Conservation (phyloP, 2,113 vertebrate species). For the Coryphaenoides rupestris region DNA sequence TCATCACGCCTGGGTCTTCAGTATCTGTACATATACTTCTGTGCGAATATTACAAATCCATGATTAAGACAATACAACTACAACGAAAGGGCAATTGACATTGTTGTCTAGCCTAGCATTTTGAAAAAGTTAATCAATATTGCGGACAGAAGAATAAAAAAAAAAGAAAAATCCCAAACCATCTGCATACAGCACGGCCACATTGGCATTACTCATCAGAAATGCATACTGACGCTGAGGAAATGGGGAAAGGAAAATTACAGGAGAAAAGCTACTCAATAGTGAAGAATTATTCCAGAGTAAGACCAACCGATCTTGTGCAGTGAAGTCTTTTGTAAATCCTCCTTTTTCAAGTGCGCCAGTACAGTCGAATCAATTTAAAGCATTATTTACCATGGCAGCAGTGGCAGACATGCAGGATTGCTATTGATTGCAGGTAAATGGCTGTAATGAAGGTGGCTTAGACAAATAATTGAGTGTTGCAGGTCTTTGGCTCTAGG, state of each 20-base stretch:
- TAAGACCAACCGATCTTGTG: constrained; percentile 34
- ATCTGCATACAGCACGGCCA: constrained; percentile 26
- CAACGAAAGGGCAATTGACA: constrained; percentile 56
- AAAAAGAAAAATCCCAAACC: no score
- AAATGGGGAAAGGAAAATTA: constrained; percentile 31
- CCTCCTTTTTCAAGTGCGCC: constrained; percentile 13
- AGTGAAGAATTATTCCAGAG: constrained; percentile 52
- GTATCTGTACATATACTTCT: not conserved
- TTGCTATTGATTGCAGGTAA: constrained; percentile 30
- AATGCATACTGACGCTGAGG: constrained; percentile 56
- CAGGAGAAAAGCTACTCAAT: constrained; percentile 52
- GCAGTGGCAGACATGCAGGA: constrained; percentile 25
- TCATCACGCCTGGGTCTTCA: no score
- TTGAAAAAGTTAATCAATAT: constrained; percentile 42
- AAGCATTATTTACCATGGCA: constrained; percentile 30
- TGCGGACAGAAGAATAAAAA: constrained; percentile 36
- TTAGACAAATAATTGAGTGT: constrained; percentile 22
- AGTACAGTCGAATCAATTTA: constrained; percentile 27
- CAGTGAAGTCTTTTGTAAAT: constrained; percentile 40
- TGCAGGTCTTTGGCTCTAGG: not conserved
- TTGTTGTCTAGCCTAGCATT: constrained; percentile 42
- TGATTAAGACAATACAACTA: not conserved
- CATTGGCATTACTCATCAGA: constrained; percentile 61
- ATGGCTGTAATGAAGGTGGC: constrained; percentile 23
- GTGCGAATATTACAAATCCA: not conserved